These are phyloP conservation scores for Aphidoletes aphidimyza DNA, from an alignment of 2,888 invertebrate genomes.

Conservation along the genomic window DNA sequence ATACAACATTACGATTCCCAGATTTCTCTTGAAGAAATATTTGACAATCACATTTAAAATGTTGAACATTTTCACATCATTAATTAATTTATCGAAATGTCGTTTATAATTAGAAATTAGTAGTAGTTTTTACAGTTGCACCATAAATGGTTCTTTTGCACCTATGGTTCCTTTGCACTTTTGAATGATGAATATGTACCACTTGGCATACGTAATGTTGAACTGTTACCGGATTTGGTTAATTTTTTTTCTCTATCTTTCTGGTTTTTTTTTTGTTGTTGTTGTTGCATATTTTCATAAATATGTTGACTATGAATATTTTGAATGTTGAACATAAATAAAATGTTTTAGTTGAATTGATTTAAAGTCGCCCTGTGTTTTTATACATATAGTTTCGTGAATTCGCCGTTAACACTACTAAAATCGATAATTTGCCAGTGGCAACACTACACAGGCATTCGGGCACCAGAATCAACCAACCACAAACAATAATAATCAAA, in stretches of 20 bases:
- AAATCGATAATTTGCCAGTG: not conserved
- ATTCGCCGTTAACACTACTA: slow-evolving; percentile 19
- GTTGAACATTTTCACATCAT: not conserved
- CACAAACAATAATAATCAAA: slow-evolving; percentile 28
- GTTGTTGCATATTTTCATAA: not conserved
- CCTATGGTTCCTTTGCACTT: too few relatives aligned
- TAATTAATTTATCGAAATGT: not conserved
- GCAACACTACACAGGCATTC: not conserved
- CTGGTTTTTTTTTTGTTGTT: not conserved
- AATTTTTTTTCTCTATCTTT: too few relatives aligned
- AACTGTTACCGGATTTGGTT: slow-evolving; percentile 24
- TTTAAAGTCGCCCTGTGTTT: not conserved
- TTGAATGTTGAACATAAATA: not conserved
- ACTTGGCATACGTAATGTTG: not conserved
- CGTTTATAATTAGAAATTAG: too few relatives aligned
- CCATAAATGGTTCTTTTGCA: too few relatives aligned
- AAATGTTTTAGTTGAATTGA: not conserved
- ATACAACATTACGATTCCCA: slow-evolving; percentile 73
- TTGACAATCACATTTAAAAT: too few relatives aligned
- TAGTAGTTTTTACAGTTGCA: too few relatives aligned
- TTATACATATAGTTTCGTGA: not conserved
- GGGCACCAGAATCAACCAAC: not conserved
- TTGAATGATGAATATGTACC: not conserved
- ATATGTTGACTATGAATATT: too few relatives aligned
- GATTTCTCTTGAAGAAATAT: slow-evolving; percentile 54